Evolutionary conservation across 2,888 invertebrate species (phyloP), one percentile per base, ranked within the genome.

Genomic region (Pollenia angustigena): DNA sequence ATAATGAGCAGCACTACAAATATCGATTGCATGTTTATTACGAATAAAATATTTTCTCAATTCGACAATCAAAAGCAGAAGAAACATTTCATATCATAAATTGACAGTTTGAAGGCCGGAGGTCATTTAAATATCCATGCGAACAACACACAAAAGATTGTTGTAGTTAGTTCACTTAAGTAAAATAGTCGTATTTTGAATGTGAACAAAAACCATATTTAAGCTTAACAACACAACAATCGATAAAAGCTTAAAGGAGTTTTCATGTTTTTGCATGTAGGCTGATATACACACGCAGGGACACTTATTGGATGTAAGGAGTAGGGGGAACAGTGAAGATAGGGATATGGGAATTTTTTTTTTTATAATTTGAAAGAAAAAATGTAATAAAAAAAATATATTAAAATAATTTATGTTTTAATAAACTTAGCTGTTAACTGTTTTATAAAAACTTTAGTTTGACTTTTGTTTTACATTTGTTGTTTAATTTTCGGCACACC

Each of bases 91-190:
- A 74, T 52, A 64, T 78, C 71, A 72, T 72, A 85, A 86, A 84
- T 76, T 83, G 86, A 80, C 71, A 80, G 66, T 48, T 62, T 80
- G 54, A 86, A 83, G 64, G 83, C 83, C 75, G 69, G 64, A 80
- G 86, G 86, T 86, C 80, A 86, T 81, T 86, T 84, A 60, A 71
- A 84, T 83, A 86, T 48, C 50, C n/a, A 54, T 52, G 32, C n/a
- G 54, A 71, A 54, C 32, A 6, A 32, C 32, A 32, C 32, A 52
- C 23, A 44, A 44, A 52, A 42, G 56, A 52, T 60, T 42, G 18
- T 23, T 12, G 32, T 54, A 48, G 16, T 52, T 14, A 9, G 42
- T 50, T 16, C 4, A 16, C 58, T 74, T 58, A 60, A 60, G 48
- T 69, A 12, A 42, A 66, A 66, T 66, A 64, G 23, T 48, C 48